phyloP scores from a whole-genome alignment of 2,888 invertebrate species.

The Apotomis turbidana region DNA sequence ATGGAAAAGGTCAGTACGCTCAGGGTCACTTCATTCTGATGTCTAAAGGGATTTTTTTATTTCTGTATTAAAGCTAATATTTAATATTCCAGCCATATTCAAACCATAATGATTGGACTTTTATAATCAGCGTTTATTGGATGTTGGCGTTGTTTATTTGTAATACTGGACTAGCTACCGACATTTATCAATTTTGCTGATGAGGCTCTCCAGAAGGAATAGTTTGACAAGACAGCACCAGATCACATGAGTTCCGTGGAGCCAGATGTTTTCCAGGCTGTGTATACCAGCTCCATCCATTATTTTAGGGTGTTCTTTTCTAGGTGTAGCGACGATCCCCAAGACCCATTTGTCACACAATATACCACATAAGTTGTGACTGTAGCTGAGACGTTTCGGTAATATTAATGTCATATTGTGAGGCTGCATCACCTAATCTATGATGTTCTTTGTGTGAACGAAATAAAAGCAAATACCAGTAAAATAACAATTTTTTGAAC shows the following conservation, averaged over 20 bases:
- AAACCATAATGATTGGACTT: conserved; percentile 79
- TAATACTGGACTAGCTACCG: conserved; percentile 71
- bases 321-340: conserved; percentile 75
- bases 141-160: conserved; percentile 78
- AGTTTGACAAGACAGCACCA: conserved; percentile 60
- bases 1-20: conserved; percentile 79
- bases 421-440: conserved; percentile 77
- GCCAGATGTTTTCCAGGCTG: conserved; percentile 52
- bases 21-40: conserved; percentile 74
- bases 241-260: conserved; percentile 56
- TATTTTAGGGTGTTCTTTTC: conserved; percentile 84
- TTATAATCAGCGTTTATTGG: conserved; percentile 77
- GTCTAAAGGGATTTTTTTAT: conserved; percentile 65
- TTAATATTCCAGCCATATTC: conserved; percentile 83
- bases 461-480: conserved; percentile 72
- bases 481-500: conserved; percentile 82
- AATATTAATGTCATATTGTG: conserved; percentile 80
- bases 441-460: conserved; percentile 80
- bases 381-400: conserved; percentile 75
- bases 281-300: conserved; percentile 62
- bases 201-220: conserved; percentile 63
- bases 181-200: conserved; percentile 74
- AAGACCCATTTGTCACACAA: conserved; percentile 67
- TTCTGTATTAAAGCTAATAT: conserved; percentile 81
- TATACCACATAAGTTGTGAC: conserved; percentile 67